Base-by-base conservation (phyloP, 2,888 invertebrate species). In the Thera obeliscata region DNA sequence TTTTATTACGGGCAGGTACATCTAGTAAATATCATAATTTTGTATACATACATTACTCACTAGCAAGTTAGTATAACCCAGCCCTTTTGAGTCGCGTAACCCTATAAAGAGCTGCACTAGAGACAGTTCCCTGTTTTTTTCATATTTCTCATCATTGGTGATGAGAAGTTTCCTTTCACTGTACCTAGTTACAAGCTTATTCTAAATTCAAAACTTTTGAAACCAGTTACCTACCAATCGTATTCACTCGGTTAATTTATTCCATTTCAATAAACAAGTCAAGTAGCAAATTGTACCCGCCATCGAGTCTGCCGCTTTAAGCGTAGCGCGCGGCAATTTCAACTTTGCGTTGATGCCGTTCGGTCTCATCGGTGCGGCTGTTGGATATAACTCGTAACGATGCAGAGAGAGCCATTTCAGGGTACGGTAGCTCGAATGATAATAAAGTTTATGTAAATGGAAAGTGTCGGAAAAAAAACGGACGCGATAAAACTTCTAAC, bases 1-100 rank as follows among this genome's bases (percentile, higher is more conserved):
- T 83, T 82, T 81, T 79, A 82, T 83, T 83, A 82, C 70, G 66
- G 7, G 46, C 36, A n/a, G n/a, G n/a, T n/a, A n/a, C n/a, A n/a
- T n/a, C n/a, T n/a, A n/a, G n/a, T n/a, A n/a, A n/a, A n/a, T n/a
- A n/a, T n/a, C n/a, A n/a, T n/a, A n/a, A n/a, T n/a, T n/a, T n/a
- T n/a, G n/a, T n/a, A n/a, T n/a, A n/a, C n/a, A n/a, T n/a, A n/a
- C n/a, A n/a, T n/a, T n/a, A n/a, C n/a, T n/a, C n/a, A n/a, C n/a
- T n/a, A n/a, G n/a, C n/a, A n/a, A n/a, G n/a, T n/a, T n/a, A n/a
- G n/a, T n/a, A n/a, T n/a, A n/a, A n/a, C n/a, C n/a, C n/a, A n/a
- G n/a, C n/a, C n/a, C n/a, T n/a, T n/a, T n/a, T n/a, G n/a, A n/a
- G n/a, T n/a, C n/a, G n/a, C n/a, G n/a, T n/a, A n/a, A n/a, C n/a